A percentile compares a stretch with the other conserved stretches of the same genome.
Conservation (phyloP, 2,797 vertebrate genomes). For the Todus mexicanus region DNA sequence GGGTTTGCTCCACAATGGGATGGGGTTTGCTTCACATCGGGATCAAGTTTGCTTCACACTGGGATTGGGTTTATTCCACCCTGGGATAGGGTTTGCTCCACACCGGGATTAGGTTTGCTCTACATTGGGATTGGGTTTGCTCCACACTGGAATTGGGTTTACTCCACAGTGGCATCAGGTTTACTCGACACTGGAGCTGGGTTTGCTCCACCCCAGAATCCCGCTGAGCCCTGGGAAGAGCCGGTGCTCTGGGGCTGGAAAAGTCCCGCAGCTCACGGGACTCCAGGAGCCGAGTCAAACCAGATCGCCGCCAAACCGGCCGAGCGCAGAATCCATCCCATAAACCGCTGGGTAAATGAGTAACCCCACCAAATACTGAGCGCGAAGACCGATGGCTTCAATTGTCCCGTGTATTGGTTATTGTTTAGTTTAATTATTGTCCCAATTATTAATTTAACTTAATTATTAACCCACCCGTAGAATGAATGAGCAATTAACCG, state of each 20-base stretch:
- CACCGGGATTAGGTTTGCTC: too few relatives aligned
- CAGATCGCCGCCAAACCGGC: too few relatives aligned
- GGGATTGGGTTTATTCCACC: too few relatives aligned
- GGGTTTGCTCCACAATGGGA: too few relatives aligned
- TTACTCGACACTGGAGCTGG: too few relatives aligned
- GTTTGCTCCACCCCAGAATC: not conserved
- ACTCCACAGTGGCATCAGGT: too few relatives aligned
- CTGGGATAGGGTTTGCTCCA: too few relatives aligned
- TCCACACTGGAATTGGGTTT: too few relatives aligned
- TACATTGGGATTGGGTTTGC: too few relatives aligned
- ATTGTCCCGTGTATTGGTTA: not conserved
- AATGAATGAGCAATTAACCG: not conserved
- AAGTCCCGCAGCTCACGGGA: not conserved
- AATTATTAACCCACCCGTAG: constrained; percentile 35
- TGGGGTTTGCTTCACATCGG: too few relatives aligned
- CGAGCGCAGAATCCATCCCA: not conserved
- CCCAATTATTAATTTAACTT: constrained; percentile 59
- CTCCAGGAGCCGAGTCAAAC: not conserved
- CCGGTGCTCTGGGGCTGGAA: not conserved
- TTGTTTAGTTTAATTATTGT: constrained; percentile 49
- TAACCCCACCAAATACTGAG: not conserved
- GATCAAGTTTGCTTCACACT: too few relatives aligned
- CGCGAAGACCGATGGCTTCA: not conserved
- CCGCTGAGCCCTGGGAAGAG: not conserved
- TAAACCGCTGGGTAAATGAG: not conserved